Conservation (phyloP, 1,140 invertebrate species). For the Drosophila subobscura region DNA sequence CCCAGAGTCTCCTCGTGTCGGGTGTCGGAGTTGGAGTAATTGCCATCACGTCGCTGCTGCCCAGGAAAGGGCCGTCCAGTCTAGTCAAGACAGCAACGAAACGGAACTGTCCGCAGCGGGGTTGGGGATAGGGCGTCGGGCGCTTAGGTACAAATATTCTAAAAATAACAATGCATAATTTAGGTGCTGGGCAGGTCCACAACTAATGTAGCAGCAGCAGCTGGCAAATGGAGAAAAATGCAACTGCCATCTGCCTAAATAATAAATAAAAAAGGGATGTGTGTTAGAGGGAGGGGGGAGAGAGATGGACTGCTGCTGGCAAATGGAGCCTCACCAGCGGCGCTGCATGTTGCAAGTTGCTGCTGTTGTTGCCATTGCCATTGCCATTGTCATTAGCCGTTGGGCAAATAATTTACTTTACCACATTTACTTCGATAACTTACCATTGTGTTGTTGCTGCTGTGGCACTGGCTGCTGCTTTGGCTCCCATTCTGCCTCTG, state of each 20-base stretch:
- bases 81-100: slow-evolving; percentile 23
- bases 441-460: slow-evolving; percentile 72
- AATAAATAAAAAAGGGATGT: slow-evolving; percentile 71
- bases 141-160: slow-evolving; percentile 67
- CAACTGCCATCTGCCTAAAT: slow-evolving; percentile 74
- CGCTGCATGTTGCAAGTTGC: not conserved
- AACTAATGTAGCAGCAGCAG: slow-evolving; percentile 69
- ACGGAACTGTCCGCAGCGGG: slow-evolving; percentile 4
- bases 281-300: slow-evolving; percentile 13
- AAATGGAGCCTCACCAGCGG: not conserved
- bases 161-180: slow-evolving; percentile 81
- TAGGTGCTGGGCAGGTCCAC: slow-evolving; percentile 55
- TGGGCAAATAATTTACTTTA: slow-evolving; percentile 78
- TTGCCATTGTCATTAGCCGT: slow-evolving; percentile 74
- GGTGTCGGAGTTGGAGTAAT: slow-evolving; percentile 59
- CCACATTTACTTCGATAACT: slow-evolving; percentile 79
- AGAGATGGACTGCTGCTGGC: slow-evolving; percentile 14
- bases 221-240: slow-evolving; percentile 60
- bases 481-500: slow-evolving; percentile 1
- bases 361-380: slow-evolving; percentile 28
- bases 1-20: slow-evolving; percentile 18
- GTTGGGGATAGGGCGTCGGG: not conserved
- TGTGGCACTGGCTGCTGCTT: slow-evolving; percentile 34
- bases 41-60: slow-evolving; percentile 55
- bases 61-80: slow-evolving; percentile 25